Conservation (phyloP, 2,888 invertebrate species). For the Iphiclides podalirius region DNA sequence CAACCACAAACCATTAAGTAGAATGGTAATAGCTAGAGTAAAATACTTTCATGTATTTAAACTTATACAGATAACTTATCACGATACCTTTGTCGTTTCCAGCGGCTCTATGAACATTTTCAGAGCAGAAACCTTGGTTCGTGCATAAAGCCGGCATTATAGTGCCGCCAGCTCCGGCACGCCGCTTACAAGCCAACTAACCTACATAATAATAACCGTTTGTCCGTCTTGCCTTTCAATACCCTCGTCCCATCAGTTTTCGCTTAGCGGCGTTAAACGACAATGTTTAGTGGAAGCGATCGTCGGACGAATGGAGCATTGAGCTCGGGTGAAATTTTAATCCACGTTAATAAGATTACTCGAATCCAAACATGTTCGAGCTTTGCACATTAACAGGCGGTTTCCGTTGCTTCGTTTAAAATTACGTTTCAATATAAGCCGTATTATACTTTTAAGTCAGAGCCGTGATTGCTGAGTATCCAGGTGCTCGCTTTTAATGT, state of each 20-base stretch:
- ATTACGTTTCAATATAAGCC: too few species aligned
- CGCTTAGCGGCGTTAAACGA: slow-evolving; percentile 27
- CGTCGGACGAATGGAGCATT: not conserved
- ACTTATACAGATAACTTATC: too few species aligned
- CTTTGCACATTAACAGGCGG: too few species aligned
- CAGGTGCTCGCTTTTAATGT: too few species aligned
- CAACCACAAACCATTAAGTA: too few species aligned
- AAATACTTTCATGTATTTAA: too few species aligned
- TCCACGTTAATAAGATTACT: not conserved
- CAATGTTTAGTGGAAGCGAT: not conserved
- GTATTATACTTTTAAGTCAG: too few species aligned
- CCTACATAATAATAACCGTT: slow-evolving; percentile 48
- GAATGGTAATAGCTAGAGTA: too few species aligned
- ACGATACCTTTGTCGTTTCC: slow-evolving; percentile 15
- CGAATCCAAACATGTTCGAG: not conserved
- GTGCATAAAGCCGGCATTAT: slow-evolving; percentile 41
- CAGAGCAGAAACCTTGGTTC: slow-evolving; percentile 38
- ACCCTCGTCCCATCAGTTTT: slow-evolving; percentile 29
- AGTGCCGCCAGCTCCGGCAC: slow-evolving; percentile 33
- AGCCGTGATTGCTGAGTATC: too few species aligned
- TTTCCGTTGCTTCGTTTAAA: too few species aligned
- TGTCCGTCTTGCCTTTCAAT: slow-evolving; percentile 15
- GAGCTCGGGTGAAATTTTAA: not conserved
- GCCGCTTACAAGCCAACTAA: slow-evolving; percentile 38
- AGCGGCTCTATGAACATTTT: slow-evolving; percentile 23